Percentiles rank a stretch among this genome's conserved stretches.
Conservation (phyloP, 2,888 invertebrate genomes). For the Eupithecia abbreviata region DNA sequence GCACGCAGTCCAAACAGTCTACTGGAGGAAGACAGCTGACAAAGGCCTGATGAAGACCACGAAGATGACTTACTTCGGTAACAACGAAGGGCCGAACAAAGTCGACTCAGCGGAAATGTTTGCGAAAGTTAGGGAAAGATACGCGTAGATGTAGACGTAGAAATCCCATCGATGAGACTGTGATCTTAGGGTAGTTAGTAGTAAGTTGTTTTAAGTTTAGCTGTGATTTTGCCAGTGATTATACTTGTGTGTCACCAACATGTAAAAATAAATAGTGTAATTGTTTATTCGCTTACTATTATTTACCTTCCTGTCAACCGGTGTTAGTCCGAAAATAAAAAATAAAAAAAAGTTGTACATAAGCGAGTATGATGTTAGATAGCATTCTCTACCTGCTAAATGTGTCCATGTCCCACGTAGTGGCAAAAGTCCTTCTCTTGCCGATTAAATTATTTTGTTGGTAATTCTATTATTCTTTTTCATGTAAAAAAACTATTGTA, state of each 20-base stretch:
- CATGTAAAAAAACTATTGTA: no score
- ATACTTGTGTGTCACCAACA: slow-evolving; percentile 35
- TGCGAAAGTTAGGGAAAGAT: slow-evolving; percentile 72
- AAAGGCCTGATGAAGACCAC: slow-evolving; percentile 83
- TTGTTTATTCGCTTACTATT: slow-evolving; percentile 14
- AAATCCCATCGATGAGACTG: slow-evolving; percentile 28
- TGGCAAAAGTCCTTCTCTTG: no score
- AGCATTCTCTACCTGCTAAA: no score
- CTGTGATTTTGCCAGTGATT: slow-evolving; percentile 44
- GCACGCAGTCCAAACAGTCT: slow-evolving; percentile 90
- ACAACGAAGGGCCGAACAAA: slow-evolving; percentile 74
- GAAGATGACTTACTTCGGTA: slow-evolving; percentile 84
- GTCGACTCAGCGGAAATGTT: slow-evolving; percentile 79
- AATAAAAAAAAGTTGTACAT: no score
- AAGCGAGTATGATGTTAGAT: no score
- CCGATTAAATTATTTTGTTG: no score
- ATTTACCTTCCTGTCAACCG: background rate
- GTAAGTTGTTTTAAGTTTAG: slow-evolving; percentile 45
- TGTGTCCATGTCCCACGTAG: no score
- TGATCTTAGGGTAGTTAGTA: slow-evolving; percentile 52
- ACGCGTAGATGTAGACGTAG: slow-evolving; percentile 54
- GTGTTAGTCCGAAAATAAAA: background rate
- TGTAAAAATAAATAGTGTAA: slow-evolving; percentile 43
- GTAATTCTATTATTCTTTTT: no score
- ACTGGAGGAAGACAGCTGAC: slow-evolving; percentile 86